Evolutionary conservation across 2,113 vertebrate species (phyloP).

Genomic region (Porphyrio hochstetteri): DNA sequence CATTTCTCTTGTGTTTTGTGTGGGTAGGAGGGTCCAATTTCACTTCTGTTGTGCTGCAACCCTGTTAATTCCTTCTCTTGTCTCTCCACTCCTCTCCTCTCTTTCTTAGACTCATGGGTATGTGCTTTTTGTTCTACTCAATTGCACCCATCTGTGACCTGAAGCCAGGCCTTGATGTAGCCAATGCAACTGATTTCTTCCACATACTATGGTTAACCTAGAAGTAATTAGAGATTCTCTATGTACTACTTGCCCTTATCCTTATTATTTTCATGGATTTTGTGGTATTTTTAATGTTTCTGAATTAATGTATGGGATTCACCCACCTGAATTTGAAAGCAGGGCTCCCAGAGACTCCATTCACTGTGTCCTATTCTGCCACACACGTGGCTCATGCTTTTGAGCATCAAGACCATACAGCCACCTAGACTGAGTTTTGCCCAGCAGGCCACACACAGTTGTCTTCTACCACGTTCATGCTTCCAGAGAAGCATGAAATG

Average conservation of each 20-base stretch:
- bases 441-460: background rate
- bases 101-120: background rate
- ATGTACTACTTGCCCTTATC: background rate
- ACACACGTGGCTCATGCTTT: background rate
- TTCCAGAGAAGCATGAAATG: background rate
- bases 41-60: background rate
- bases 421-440: background rate
- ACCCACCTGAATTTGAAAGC: conserved; percentile 6
- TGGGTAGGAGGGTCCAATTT: background rate
- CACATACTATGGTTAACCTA: conserved; percentile 32
- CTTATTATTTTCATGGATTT: background rate
- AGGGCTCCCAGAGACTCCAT: background rate
- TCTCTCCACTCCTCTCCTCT: background rate
- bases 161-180: background rate
- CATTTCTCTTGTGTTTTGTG: background rate
- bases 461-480: background rate
- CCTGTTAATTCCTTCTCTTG: background rate
- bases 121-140: background rate
- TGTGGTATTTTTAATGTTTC: conserved; percentile 23
- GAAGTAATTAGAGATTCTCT: conserved; percentile 50
- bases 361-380: background rate
- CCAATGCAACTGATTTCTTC: background rate
- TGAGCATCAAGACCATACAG: background rate
- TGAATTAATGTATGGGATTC: background rate
- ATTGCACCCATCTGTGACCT: background rate